Evolutionary conservation across 2,888 invertebrate genomes (phyloP).

Genomic region (Agonum fuliginosum): DNA sequence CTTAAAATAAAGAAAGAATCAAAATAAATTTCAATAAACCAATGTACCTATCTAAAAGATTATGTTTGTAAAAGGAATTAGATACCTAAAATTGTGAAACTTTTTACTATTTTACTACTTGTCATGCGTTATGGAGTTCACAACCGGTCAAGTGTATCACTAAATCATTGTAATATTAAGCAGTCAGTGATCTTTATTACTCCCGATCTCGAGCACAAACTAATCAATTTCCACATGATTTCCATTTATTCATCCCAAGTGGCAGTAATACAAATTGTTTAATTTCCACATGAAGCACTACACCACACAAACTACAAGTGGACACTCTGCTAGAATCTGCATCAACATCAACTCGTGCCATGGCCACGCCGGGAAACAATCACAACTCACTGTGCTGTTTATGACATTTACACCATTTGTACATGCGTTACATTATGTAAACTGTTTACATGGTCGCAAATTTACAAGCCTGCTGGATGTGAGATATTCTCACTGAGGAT

Average conservation of each 20-base stretch:
- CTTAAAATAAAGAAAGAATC: no score
- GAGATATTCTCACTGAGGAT: conserved; percentile 3
- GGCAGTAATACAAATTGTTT: conserved; percentile 17
- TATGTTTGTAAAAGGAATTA: no score
- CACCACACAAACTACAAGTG: conserved; percentile 5
- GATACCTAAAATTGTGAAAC: no score
- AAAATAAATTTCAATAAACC: no score
- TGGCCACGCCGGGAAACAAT: conserved; percentile 20
- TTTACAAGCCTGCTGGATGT: conserved; percentile 32
- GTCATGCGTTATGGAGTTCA: no score
- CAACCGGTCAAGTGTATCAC: no score
- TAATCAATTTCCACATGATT: not conserved
- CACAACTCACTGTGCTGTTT: conserved; percentile 36
- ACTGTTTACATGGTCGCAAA: conserved; percentile 48
- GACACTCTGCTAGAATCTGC: not conserved
- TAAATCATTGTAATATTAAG: no score
- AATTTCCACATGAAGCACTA: conserved; percentile 1
- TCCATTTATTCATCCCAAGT: conserved; percentile 1
- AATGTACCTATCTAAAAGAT: no score
- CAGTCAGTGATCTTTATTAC: not conserved
- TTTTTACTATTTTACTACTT: no score
- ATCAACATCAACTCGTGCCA: conserved; percentile 16
- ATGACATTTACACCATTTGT: conserved; percentile 51
- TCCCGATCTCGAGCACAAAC: not conserved
- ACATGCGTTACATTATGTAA: conserved; percentile 55